These are phyloP conservation scores for Centruroides sculpturatus DNA, from an alignment of 1,140 invertebrate species.

Conservation along the genomic window DNA sequence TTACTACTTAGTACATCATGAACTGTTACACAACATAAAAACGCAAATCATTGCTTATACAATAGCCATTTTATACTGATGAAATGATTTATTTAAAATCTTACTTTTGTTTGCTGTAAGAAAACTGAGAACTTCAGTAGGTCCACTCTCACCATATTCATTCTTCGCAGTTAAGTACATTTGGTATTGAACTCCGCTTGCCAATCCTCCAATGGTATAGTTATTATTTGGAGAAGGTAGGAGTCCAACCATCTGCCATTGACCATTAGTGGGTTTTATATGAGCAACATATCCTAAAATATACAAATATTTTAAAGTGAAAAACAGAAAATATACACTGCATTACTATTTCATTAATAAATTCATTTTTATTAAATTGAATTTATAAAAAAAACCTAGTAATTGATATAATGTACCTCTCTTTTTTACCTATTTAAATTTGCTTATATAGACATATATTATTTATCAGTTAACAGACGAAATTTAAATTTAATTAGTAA, in stretches of 20 bases:
- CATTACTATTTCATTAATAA: background rate
- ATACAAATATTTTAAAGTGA: background rate
- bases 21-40: no score
- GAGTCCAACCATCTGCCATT: conserved; percentile 9
- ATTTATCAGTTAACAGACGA: no score
- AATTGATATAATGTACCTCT: no score
- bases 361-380: background rate
- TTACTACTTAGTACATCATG: no score
- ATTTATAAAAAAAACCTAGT: no score
- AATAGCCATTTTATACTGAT: no score
- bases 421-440: no score
- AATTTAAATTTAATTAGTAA: no score
- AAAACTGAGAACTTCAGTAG: conserved; percentile 9
- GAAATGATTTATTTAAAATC: background rate
- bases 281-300: conserved; percentile 9
- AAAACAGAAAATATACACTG: background rate
- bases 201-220: conserved; percentile 8
- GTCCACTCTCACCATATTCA: conserved; percentile 11
- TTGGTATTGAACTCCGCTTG: conserved; percentile 6
- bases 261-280: conserved; percentile 5
- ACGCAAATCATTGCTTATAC: no score
- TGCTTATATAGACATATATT: no score
- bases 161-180: conserved; percentile 12
- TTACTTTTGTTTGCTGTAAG: conserved; percentile 8
- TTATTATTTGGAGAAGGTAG: background rate